phyloP scores from a whole-genome alignment of 2,888 invertebrate genomes.

The Pseudococcus viburni region DNA sequence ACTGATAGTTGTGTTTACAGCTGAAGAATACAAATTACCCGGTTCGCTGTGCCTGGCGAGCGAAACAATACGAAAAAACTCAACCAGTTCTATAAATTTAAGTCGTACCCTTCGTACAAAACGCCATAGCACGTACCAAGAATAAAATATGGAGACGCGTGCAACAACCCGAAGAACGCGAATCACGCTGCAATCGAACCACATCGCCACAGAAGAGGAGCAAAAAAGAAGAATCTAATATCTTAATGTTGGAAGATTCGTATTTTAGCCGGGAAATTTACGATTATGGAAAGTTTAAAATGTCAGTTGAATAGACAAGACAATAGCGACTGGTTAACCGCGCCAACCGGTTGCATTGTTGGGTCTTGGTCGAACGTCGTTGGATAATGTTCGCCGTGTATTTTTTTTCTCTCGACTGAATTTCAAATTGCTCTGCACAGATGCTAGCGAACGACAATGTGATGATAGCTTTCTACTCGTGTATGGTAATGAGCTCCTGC shows the following conservation, averaged over 20 bases:
- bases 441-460: conserved; percentile 55
- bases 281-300: conserved; percentile 66
- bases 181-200: conserved; percentile 51
- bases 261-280: conserved; percentile 66
- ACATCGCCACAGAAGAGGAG: neutral
- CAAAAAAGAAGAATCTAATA: conserved; percentile 58
- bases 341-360: conserved; percentile 55
- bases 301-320: conserved; percentile 65
- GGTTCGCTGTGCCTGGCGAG: neutral
- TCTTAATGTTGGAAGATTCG: conserved; percentile 64
- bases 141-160: conserved; percentile 65
- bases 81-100: conserved; percentile 58
- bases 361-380: conserved; percentile 37
- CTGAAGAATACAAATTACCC: conserved; percentile 56
- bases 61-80: conserved; percentile 6
- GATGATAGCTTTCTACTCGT: conserved; percentile 66
- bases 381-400: neutral
- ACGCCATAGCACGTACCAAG: conserved; percentile 54
- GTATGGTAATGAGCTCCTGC: conserved; percentile 63
- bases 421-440: conserved; percentile 39
- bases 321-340: conserved; percentile 61
- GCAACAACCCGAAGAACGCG: conserved; percentile 62
- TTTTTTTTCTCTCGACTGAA: conserved; percentile 29
- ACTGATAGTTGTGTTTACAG: conserved; percentile 53
- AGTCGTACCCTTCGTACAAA: conserved; percentile 34